Base-by-base conservation (phyloP, 1,140 invertebrate genomes). In the Trachymyrmex septentrionalis region DNA sequence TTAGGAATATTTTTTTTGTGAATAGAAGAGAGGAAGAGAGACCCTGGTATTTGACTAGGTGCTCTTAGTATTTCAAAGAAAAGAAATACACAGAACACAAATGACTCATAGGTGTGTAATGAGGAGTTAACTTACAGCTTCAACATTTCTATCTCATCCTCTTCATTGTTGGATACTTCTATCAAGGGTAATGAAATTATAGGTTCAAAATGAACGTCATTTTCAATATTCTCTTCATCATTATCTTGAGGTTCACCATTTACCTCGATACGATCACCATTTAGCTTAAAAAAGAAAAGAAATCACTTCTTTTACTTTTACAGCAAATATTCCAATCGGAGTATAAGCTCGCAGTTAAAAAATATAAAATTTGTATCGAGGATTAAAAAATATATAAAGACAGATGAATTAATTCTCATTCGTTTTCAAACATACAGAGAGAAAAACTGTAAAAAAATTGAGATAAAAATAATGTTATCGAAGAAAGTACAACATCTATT, bases 161-260 rank as follows among this genome's bases (percentile, higher is more conserved):
- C 98, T 94, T 98, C 98, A 87, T 98, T 97, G 16, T 97, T 97
- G 6, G 96, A 96, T n/a, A 97, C 94, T 75, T 97, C 96, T 64
- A 98, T 96, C 85, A 98, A 96, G 1, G 98, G 98, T 85, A 98
- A 94, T 2, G 96, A 96, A 50, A 98, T 96, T 71, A 98, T 96
- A 9, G 98, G 97, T 86, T 98, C 97, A 93, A 96, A 98, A 86
- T 98, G 97, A 66, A 97, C 96, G 93, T 98, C 97, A 71, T 96
- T 95, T 59, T 96, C 96, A 7, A 76, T 84, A 21, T 76, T 88
- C 24, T 93, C 93, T 63, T 95, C 93, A 24, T 92, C 92, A 61
- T 93, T 91, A 2, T 94, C 91, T 21, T 92, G 92, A 44, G 77
- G 69, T 53, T 93, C 91, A 59, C 91, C 84, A 73, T 93, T 92